These are phyloP conservation scores for Parazoanthus darwini DNA, from an alignment of 92 coral and sea anemone genomes.

Conservation along the genomic window DNA sequence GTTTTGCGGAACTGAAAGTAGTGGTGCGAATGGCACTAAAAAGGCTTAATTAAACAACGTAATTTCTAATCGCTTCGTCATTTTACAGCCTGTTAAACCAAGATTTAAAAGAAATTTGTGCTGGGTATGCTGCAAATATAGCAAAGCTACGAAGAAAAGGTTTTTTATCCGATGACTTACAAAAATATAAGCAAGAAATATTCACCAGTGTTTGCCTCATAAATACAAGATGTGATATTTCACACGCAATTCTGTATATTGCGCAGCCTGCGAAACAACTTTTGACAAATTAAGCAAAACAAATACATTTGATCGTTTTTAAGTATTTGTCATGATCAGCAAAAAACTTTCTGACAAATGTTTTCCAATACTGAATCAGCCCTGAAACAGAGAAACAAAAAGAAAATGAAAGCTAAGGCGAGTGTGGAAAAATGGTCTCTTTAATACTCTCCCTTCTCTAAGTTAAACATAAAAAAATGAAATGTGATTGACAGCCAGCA, in stretches of 20 bases:
- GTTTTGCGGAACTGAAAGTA: neutral
- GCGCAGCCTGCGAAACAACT: neutral
- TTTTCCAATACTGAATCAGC: neutral
- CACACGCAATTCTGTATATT: neutral
- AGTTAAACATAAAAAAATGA: neutral
- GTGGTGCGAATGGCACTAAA: neutral
- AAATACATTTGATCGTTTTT: constrained; percentile 9
- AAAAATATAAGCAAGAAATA: neutral
- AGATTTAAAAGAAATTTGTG: neutral
- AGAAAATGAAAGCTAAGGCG: neutral
- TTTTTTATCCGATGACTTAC: neutral
- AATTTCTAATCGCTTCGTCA: neutral
- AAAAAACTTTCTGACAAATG: neutral
- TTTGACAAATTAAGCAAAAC: neutral
- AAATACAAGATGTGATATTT: neutral
- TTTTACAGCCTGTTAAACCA: neutral
- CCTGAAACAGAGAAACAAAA: neutral
- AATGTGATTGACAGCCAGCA: constrained; percentile 8
- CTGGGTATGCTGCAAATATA: neutral
- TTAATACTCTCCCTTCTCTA: neutral
- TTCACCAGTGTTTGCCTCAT: neutral
- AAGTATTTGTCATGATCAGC: neutral
- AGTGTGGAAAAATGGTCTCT: neutral
- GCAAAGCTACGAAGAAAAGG: neutral
- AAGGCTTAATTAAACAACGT: neutral